Evolutionary conservation across 2,113 vertebrate genomes (phyloP), one percentile per base, ranked within the genome.

Genomic region (Podocnemis expansa): DNA sequence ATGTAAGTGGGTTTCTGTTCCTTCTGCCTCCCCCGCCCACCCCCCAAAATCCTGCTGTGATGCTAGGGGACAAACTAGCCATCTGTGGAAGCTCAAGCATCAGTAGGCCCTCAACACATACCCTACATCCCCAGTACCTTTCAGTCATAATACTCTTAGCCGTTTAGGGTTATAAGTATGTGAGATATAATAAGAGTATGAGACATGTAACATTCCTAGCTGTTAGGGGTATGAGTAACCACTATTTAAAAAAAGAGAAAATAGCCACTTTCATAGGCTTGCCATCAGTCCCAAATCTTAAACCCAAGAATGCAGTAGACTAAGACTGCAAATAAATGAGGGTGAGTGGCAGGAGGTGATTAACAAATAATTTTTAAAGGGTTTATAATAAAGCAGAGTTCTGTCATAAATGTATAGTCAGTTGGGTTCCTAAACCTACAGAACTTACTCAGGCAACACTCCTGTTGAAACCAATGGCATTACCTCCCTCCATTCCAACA

Each of bases 241-340:
- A n/a, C n/a, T n/a, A n/a, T n/a, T n/a, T 29, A 45, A 49, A 12
- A 55, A 80, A 45, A 54, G 70, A 79, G 58, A 70, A 73, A 34
- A 58, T 55, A 54, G 67, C 49, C 54, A n/a, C 80, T 38, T 60
- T 60, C 49, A 54, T 31, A 84, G 78, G 16, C 43, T 27, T 56
- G 38, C 45, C 31, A 55, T 38, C 56, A 79, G 38, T 79, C 56
- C 49, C 80, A 58, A 84, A 21, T 52, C 51, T 76, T 90, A 81
- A 78, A 63, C 84, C 76, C 41, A 24, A 75, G 84, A 78, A 73
- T 54, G 55, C 17, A 75, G 78, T 51, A 80, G 82, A 21, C 82
- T 82, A 91, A 94, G 56, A 58, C 80, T 86, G 47, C 19, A 76
- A 78, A 87, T 63, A 84, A 89, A 95, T 80, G 63, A n/a, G 16